Evolutionary conservation across 2,888 invertebrate species (phyloP).

Genomic region (Drosophila multiciliata): DNA sequence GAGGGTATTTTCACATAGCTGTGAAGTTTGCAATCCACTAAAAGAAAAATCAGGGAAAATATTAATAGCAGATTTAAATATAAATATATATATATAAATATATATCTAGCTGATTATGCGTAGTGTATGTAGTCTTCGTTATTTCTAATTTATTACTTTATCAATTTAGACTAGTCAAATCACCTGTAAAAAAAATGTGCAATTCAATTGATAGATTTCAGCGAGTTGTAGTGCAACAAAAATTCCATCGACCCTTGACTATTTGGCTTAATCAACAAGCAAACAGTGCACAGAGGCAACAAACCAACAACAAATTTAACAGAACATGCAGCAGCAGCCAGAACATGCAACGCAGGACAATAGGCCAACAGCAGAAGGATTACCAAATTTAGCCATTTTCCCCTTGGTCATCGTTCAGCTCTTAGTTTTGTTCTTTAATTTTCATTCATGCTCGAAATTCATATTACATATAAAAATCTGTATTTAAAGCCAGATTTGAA

Average conservation of each 20-base stretch:
- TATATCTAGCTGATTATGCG: background rate
- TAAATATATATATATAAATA: background rate
- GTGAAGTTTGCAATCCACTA: background rate
- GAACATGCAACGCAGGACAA: background rate
- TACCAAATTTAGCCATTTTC: background rate
- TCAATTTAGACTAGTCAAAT: background rate
- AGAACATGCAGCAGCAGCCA: background rate
- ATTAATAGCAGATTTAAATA: background rate
- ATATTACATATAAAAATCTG: background rate
- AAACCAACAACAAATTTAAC: background rate
- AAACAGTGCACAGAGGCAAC: background rate
- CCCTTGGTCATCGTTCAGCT: background rate
- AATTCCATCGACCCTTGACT: background rate
- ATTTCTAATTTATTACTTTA: background rate
- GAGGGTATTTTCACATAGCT: background rate
- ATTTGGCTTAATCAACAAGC: background rate
- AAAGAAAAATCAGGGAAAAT: background rate
- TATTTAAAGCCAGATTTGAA: background rate
- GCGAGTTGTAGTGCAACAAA: conserved; percentile 16
- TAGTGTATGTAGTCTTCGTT: background rate
- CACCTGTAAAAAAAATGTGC: background rate
- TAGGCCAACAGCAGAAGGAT: background rate
- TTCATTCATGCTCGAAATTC: background rate
- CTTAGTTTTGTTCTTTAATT: no score
- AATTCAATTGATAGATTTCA: conserved; percentile 54